A percentile compares a stretch with the other conserved stretches of the same genome.
phyloP scores from a whole-genome alignment of 1,140 invertebrate genomes.

The Maconellicoccus hirsutus region DNA sequence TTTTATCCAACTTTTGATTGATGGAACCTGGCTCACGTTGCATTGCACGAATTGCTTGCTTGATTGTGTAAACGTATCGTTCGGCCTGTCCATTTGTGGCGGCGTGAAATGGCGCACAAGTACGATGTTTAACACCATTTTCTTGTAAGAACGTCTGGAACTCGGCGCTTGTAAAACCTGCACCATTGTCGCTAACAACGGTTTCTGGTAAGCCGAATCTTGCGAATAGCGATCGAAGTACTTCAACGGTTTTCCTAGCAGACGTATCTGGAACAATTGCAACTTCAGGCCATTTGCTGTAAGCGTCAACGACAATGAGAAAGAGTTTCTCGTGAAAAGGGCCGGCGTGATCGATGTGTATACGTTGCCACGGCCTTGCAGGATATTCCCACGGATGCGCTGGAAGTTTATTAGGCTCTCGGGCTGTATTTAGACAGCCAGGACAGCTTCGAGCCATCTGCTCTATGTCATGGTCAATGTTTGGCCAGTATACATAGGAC shows the following conservation, averaged over 20 bases:
- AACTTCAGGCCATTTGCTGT: slow-evolving; percentile 36
- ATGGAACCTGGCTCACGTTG: no score
- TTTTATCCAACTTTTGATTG: no score
- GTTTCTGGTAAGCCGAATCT: slow-evolving; percentile 29
- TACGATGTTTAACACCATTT: slow-evolving; percentile 29
- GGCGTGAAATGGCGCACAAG: slow-evolving; percentile 30
- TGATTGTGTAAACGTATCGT: slow-evolving; percentile 35
- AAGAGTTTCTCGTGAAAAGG: slow-evolving; percentile 32
- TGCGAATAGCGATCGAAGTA: slow-evolving; percentile 28
- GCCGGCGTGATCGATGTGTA: slow-evolving; percentile 32
- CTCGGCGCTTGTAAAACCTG: slow-evolving; percentile 29
- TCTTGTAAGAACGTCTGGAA: slow-evolving; percentile 29
- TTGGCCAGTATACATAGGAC: slow-evolving; percentile 37
- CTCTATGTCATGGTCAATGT: slow-evolving; percentile 37
- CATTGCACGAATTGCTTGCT: no score
- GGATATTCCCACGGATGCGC: slow-evolving; percentile 24
- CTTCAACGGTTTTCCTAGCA: slow-evolving; percentile 25
- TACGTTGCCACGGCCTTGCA: slow-evolving; percentile 25
- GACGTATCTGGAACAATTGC: slow-evolving; percentile 25
- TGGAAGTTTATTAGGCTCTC: slow-evolving; percentile 26
- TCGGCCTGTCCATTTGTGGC: slow-evolving; percentile 33
- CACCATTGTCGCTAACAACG: slow-evolving; percentile 32
- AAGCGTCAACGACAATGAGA: slow-evolving; percentile 35
- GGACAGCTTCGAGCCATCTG: slow-evolving; percentile 32
- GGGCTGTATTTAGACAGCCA: slow-evolving; percentile 24